A percentile compares a stretch with the other conserved stretches of the same genome.
Evolutionary conservation across 2,113 vertebrate genomes (phyloP).

Genomic region (Brienomyrus longianalis): DNA sequence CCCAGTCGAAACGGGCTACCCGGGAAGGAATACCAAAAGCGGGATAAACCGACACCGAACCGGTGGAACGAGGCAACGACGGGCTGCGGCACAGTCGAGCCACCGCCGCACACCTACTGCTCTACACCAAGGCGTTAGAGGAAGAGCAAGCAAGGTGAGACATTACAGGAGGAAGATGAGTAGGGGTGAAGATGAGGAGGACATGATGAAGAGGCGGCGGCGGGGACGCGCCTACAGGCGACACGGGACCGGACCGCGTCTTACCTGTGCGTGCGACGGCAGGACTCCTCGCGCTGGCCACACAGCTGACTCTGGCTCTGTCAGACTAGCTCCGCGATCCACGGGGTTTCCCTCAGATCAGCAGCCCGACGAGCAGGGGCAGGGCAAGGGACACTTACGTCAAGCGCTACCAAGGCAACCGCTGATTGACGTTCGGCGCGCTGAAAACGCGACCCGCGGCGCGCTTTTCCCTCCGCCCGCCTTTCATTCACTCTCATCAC

Average conservation of each 20-base stretch:
- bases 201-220: not conserved
- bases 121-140: not conserved
- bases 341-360: constrained; percentile 93
- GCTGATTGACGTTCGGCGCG: constrained; percentile 36
- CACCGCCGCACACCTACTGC: not conserved
- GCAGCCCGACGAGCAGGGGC: constrained; percentile 54
- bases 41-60: not conserved
- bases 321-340: constrained; percentile 66
- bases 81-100: not conserved
- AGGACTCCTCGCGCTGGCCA: constrained; percentile 61
- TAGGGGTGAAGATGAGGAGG: not conserved
- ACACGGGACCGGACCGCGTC: constrained; percentile 2
- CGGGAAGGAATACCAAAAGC: not conserved
- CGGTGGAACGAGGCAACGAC: not conserved
- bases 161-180: not conserved
- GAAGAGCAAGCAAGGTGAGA: not conserved
- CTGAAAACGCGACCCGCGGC: constrained; percentile 4
- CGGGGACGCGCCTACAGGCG: not conserved
- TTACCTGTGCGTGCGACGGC: constrained; percentile 49
- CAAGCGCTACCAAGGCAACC: constrained; percentile 77
- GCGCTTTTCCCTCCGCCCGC: constrained; percentile 20
- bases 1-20: not conserved
- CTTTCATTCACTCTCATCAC: not conserved
- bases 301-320: constrained; percentile 58
- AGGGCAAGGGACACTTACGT: constrained; percentile 74